Conservation (phyloP, 37 sponge, comb jelly and placozoan species). For the Hexactinellida sp. region DNA sequence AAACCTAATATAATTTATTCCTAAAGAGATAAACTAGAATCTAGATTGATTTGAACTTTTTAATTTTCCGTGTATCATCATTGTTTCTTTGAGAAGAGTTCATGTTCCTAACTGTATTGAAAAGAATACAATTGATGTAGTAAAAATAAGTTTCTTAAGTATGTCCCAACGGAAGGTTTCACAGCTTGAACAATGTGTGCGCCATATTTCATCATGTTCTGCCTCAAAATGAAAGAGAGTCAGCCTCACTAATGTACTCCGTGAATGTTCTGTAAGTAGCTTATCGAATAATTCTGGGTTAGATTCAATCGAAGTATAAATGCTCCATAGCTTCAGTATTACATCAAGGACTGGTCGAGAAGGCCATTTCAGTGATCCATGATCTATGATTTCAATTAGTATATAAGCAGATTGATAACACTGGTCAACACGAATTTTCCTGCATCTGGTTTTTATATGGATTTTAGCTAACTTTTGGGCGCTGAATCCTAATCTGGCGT, state of each 20-base stretch:
- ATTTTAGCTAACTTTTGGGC: no score
- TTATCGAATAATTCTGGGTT: background rate
- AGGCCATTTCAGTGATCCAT: constrained; percentile 16
- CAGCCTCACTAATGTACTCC: background rate
- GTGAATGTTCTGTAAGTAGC: background rate
- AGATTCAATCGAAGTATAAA: background rate
- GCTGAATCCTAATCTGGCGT: no score
- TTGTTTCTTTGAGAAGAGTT: background rate
- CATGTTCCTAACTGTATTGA: constrained; percentile 6
- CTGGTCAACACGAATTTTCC: no score
- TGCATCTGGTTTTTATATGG: no score
- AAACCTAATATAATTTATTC: background rate
- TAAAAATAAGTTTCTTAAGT: background rate
- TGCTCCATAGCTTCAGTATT: background rate
- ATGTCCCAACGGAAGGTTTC: background rate
- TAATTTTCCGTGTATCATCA: background rate
- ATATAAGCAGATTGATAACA: background rate
- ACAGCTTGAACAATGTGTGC: background rate
- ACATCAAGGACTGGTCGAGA: background rate
- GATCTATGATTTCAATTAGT: background rate
- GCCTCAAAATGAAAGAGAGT: background rate
- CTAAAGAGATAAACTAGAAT: background rate
- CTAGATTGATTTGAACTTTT: background rate
- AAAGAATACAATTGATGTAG: no score
- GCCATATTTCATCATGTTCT: background rate